Evolutionary conservation across 1,140 invertebrate genomes (phyloP).

Genomic region (Tetragonula clypearis): DNA sequence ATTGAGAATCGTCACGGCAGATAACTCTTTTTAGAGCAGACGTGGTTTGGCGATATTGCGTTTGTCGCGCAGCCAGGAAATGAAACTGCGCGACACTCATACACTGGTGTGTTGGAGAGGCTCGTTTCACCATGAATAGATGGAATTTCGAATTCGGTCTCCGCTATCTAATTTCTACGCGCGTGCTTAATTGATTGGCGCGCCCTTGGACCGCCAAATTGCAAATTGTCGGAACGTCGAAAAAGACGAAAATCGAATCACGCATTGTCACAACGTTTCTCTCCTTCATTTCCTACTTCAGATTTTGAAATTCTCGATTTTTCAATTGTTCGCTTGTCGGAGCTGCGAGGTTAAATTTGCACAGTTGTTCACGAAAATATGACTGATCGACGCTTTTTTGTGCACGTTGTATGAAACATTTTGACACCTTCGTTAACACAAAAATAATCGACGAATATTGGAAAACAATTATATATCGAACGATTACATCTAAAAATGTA

Average conservation of each 20-base stretch:
- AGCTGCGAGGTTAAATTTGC: too few relatives aligned
- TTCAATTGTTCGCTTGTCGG: too few relatives aligned
- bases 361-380: too few relatives aligned
- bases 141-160: slow-evolving; percentile 33
- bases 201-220: not conserved
- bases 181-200: slow-evolving; percentile 37
- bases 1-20: slow-evolving; percentile 6
- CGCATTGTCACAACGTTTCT: not conserved
- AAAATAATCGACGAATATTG: too few relatives aligned
- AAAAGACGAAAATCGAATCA: not conserved
- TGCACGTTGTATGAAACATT: too few relatives aligned
- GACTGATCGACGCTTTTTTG: too few relatives aligned
- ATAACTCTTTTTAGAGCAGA: not conserved
- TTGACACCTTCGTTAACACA: too few relatives aligned
- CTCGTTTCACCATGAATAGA: slow-evolving; percentile 12
- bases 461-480: too few relatives aligned
- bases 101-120: not conserved
- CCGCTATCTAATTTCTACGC: slow-evolving; percentile 12
- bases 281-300: not conserved
- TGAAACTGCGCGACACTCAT: not conserved
- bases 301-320: not conserved
- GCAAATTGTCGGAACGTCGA: not conserved
- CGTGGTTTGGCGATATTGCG: not conserved
- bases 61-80: slow-evolving; percentile 16
- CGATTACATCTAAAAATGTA: too few relatives aligned